Conservation (phyloP, 2,113 vertebrate genomes). For the Erythrolamprus reginae region DNA sequence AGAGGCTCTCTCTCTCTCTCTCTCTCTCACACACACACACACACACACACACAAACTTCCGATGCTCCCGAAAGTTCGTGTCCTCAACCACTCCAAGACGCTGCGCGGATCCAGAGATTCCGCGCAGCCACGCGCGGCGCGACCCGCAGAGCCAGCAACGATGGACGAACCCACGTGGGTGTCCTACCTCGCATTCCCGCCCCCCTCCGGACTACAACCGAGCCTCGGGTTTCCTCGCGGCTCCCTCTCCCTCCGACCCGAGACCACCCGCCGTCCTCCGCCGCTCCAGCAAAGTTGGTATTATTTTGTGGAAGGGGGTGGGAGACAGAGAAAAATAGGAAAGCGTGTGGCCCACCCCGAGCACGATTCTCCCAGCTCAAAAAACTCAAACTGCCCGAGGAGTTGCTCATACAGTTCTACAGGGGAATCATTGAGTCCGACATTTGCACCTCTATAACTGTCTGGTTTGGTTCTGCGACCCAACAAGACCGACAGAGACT, state of each 20-base stretch:
- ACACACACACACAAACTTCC: no score
- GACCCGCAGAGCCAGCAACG: neutral
- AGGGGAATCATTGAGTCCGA: no score
- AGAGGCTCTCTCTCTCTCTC: no score
- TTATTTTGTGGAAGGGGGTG: neutral
- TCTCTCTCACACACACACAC: no score
- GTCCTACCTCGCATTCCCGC: neutral
- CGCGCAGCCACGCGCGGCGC: neutral
- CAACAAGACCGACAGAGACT: no score
- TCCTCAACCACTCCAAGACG: neutral
- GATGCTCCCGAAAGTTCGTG: neutral
- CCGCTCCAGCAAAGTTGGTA: constrained; percentile 32
- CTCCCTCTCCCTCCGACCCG: no score
- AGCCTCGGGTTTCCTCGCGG: neutral
- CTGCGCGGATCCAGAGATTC: neutral
- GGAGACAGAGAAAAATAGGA: neutral
- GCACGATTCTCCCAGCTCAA: neutral
- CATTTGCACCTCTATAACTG: no score
- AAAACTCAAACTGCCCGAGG: no score
- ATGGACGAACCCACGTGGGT: neutral
- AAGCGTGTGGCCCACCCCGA: neutral
- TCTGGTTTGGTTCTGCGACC: no score
- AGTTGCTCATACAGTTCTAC: no score
- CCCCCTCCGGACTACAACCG: neutral
- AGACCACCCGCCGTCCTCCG: constrained; percentile 51